Conservation (phyloP, 2,888 invertebrate species). For the Sclerodermus sp. region DNA sequence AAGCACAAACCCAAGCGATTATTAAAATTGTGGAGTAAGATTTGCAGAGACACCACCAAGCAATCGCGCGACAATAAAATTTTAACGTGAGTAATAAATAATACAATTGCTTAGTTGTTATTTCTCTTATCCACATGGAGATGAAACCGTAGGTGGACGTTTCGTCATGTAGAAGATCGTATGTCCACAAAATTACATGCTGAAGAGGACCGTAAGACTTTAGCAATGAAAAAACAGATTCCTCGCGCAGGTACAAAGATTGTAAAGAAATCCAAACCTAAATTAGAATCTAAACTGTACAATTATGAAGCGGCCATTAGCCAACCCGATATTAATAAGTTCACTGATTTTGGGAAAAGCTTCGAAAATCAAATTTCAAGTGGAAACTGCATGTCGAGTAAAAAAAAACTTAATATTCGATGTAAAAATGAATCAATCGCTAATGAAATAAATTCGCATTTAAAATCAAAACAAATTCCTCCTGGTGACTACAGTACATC, state of each 20-base stretch:
- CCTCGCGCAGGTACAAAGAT: too few species aligned
- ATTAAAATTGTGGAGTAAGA: conserved; percentile 25
- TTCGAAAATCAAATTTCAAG: background rate
- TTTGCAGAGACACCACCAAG: conserved; percentile 12
- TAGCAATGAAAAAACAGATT: too few species aligned
- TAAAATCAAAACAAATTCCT: too few species aligned
- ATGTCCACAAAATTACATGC: conserved; percentile 29
- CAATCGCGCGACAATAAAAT: conserved; percentile 7
- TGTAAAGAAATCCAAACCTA: conserved; percentile 3
- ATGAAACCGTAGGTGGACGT: conserved; percentile 8
- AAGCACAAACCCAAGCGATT: conserved; percentile 21
- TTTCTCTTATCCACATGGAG: too few species aligned
- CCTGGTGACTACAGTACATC: too few species aligned
- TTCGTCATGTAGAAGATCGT: conserved; percentile 27
- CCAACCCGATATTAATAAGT: conserved; percentile 29
- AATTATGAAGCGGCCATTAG: conserved; percentile 32
- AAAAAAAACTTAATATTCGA: background rate
- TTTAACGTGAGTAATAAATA: conserved; percentile 14
- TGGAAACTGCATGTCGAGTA: background rate
- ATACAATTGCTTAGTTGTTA: background rate
- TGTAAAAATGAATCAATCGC: too few species aligned
- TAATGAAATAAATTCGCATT: too few species aligned
- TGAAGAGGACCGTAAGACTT: background rate
- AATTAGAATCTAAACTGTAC: conserved; percentile 17
- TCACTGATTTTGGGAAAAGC: conserved; percentile 11